Evolutionary conservation across 2,888 invertebrate species (phyloP).

Genomic region (Platerodrilus igneus): DNA sequence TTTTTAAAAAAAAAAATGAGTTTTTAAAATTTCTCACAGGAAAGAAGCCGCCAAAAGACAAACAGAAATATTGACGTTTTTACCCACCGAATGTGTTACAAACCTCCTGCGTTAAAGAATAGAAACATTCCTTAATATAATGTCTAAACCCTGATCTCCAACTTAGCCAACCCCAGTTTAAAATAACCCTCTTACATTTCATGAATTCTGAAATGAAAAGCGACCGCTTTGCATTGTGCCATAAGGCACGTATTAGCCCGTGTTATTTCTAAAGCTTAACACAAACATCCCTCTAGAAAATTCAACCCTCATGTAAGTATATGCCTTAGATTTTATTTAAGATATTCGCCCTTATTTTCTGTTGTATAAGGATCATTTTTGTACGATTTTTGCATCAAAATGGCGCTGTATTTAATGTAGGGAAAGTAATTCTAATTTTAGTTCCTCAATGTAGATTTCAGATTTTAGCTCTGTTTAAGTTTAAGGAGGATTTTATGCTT

Average conservation of each 20-base stretch:
- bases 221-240: conserved; percentile 23
- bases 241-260: conserved; percentile 20
- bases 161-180: conserved; percentile 39
- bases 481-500: conserved; percentile 42
- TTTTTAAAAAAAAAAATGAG: no score
- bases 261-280: conserved; percentile 33
- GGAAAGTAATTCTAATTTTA: conserved; percentile 46
- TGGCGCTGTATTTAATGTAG: conserved; percentile 47
- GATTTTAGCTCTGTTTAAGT: conserved; percentile 44
- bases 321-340: conserved; percentile 44
- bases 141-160: conserved; percentile 43
- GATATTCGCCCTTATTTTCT: conserved; percentile 39
- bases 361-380: conserved; percentile 40
- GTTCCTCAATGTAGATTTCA: conserved; percentile 42
- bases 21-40: no score
- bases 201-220: conserved; percentile 20
- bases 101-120: conserved; percentile 14
- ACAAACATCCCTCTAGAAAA: conserved; percentile 43
- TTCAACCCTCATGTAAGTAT: conserved; percentile 42
- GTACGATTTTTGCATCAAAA: conserved; percentile 42
- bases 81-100: no score
- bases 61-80: no score
- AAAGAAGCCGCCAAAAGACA: no score
- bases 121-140: conserved; percentile 37
- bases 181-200: conserved; percentile 40